phyloP scores from a whole-genome alignment of 2,888 invertebrate species.

The Acrocera orbiculus region DNA sequence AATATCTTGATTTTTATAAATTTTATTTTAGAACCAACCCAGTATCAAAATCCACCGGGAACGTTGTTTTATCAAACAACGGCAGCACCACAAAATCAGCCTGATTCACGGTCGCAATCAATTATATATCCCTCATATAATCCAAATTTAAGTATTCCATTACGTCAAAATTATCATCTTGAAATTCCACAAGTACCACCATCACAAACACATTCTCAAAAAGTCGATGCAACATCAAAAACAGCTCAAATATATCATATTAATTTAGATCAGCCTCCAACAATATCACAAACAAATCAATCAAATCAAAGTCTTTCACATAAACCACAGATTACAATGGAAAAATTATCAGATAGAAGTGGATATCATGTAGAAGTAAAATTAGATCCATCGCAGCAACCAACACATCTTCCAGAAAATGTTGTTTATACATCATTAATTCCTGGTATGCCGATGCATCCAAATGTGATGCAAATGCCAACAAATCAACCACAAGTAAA shows the following conservation, averaged over 20 bases:
- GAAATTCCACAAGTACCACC: slow-evolving; percentile 20
- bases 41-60: slow-evolving; percentile 33
- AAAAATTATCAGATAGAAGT: slow-evolving; percentile 24
- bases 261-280: slow-evolving; percentile 27
- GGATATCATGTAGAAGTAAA: slow-evolving; percentile 27
- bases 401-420: slow-evolving; percentile 23
- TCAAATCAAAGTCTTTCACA: slow-evolving; percentile 13
- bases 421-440: slow-evolving; percentile 26
- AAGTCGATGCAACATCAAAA: slow-evolving; percentile 18
- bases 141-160: slow-evolving; percentile 23
- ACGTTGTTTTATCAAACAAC: slow-evolving; percentile 36
- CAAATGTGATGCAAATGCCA: slow-evolving; percentile 22
- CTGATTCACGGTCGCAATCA: slow-evolving; percentile 22
- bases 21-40: slow-evolving; percentile 33
- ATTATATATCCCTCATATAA: slow-evolving; percentile 24
- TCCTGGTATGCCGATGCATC: slow-evolving; percentile 25
- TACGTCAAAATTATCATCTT: slow-evolving; percentile 25
- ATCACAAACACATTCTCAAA: slow-evolving; percentile 15
- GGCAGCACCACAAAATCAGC: slow-evolving; percentile 29
- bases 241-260: slow-evolving; percentile 27
- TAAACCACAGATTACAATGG: slow-evolving; percentile 29
- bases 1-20: too few relatives aligned
- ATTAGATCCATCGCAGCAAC: slow-evolving; percentile 21
- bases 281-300: slow-evolving; percentile 20
- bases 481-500: slow-evolving; percentile 7